These are phyloP conservation scores for Drosophila orosa DNA, from an alignment of 1,140 invertebrate species.

Conservation along the genomic window DNA sequence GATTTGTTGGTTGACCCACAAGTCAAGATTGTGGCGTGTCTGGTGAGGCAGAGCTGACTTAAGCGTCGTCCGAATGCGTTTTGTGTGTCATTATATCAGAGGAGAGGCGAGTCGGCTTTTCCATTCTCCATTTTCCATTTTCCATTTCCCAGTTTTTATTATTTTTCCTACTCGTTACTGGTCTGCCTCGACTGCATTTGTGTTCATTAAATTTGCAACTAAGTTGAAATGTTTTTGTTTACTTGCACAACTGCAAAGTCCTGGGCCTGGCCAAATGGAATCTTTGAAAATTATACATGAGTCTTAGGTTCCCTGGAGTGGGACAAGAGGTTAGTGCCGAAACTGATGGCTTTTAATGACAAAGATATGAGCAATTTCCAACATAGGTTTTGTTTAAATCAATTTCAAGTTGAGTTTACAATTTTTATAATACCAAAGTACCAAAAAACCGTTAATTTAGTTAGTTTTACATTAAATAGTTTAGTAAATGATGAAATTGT, in stretches of 20 bases:
- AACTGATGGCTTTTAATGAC: background rate
- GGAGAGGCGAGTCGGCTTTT: slow-evolving; percentile 26
- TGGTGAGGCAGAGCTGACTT: slow-evolving; percentile 44
- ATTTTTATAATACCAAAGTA: background rate
- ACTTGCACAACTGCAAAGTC: slow-evolving; percentile 30
- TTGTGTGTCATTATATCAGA: slow-evolving; percentile 55
- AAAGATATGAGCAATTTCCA: background rate
- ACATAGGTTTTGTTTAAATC: background rate
- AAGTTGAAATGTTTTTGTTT: slow-evolving; percentile 78
- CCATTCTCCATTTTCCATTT: slow-evolving; percentile 23
- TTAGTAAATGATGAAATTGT: too few relatives aligned
- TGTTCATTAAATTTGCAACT: slow-evolving; percentile 75
- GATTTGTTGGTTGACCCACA: slow-evolving; percentile 75
- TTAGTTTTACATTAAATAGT: background rate
- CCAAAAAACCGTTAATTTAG: background rate
- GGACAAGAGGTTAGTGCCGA: background rate
- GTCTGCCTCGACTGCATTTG: slow-evolving; percentile 51
- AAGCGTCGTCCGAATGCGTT: slow-evolving; percentile 66
- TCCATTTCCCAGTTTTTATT: slow-evolving; percentile 2
- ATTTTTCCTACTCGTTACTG: slow-evolving; percentile 18
- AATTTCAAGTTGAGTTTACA: background rate
- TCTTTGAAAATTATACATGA: slow-evolving; percentile 57
- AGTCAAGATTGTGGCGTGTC: slow-evolving; percentile 63
- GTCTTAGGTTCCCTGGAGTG: background rate
- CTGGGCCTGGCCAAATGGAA: slow-evolving; percentile 33